Conservation (phyloP, 1,140 invertebrate genomes). For the Pectinophora gossypiella region DNA sequence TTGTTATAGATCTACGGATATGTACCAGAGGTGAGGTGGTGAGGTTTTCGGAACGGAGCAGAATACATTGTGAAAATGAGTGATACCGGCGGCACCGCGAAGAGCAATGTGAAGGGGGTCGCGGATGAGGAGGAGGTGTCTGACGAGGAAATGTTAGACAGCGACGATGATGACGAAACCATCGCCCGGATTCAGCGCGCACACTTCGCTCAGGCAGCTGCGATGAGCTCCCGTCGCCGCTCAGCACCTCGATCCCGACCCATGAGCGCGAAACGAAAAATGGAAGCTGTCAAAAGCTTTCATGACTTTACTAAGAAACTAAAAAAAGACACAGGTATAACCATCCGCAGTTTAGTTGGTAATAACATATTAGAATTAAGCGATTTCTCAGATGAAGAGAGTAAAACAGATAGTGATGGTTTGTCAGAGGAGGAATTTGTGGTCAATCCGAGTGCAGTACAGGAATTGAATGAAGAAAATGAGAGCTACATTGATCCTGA, state of each 20-base stretch:
- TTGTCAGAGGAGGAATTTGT: conserved; percentile 70
- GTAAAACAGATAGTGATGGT: conserved; percentile 63
- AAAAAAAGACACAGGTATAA: conserved; percentile 72
- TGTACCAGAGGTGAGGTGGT: too few species aligned
- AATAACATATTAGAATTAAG: conserved; percentile 70
- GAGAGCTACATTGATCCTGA: conserved; percentile 74
- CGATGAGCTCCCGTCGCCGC: conserved; percentile 54
- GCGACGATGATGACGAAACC: conserved; percentile 67
- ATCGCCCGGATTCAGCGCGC: conserved; percentile 64
- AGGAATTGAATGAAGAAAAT: conserved; percentile 67
- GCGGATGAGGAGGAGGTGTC: conserved; percentile 48
- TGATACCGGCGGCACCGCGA: conserved; percentile 42
- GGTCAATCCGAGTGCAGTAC: conserved; percentile 65
- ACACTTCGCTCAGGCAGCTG: conserved; percentile 60
- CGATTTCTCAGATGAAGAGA: conserved; percentile 68
- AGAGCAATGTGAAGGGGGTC: conserved; percentile 47
- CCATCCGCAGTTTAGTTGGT: conserved; percentile 68
- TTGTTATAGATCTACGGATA: too few species aligned
- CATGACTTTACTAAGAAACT: conserved; percentile 73
- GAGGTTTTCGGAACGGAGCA: too few species aligned
- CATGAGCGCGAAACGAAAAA: conserved; percentile 67
- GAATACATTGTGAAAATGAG: conserved; percentile 31
- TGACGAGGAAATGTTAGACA: conserved; percentile 54
- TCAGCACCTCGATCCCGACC: conserved; percentile 40
- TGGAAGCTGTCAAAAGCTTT: conserved; percentile 70